Evolutionary conservation across 2,113 vertebrate genomes (phyloP).

Genomic region (Rhodinocichla rosea): DNA sequence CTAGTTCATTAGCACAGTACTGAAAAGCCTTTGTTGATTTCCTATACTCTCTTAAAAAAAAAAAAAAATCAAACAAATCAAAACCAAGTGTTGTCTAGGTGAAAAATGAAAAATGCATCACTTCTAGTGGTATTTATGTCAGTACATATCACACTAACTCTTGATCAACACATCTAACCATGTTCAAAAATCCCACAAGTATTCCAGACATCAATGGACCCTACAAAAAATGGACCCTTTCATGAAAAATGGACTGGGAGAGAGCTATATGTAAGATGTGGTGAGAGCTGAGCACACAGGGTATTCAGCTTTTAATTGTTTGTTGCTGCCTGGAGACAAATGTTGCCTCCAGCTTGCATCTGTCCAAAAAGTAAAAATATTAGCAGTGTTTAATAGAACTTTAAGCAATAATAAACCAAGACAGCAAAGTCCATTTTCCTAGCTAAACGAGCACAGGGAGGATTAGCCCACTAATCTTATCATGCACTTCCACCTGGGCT

Average conservation of each 20-base stretch:
- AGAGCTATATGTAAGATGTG: background rate
- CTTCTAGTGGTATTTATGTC: background rate
- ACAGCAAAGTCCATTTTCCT: background rate
- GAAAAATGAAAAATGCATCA: background rate
- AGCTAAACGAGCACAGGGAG: background rate
- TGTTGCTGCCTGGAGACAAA: background rate
- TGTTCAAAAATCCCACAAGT: background rate
- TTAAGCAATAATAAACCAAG: background rate
- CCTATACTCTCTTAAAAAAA: background rate
- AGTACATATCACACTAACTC: background rate
- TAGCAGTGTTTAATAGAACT: background rate
- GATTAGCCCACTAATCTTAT: slow-evolving; percentile 3
- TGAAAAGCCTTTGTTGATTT: background rate
- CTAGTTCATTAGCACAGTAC: background rate
- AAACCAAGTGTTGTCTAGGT: background rate
- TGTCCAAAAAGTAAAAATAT: background rate
- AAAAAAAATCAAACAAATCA: background rate
- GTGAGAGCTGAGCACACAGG: background rate
- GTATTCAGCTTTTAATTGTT: background rate
- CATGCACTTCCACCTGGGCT: background rate
- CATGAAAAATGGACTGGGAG: background rate
- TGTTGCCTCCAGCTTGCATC: background rate
- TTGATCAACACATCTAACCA: background rate
- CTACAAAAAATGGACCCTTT: background rate
- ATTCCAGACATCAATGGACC: background rate